These are phyloP conservation scores for Tragelaphus scriptus DNA, from an alignment of 2,113 vertebrate genomes.

Conservation along the genomic window DNA sequence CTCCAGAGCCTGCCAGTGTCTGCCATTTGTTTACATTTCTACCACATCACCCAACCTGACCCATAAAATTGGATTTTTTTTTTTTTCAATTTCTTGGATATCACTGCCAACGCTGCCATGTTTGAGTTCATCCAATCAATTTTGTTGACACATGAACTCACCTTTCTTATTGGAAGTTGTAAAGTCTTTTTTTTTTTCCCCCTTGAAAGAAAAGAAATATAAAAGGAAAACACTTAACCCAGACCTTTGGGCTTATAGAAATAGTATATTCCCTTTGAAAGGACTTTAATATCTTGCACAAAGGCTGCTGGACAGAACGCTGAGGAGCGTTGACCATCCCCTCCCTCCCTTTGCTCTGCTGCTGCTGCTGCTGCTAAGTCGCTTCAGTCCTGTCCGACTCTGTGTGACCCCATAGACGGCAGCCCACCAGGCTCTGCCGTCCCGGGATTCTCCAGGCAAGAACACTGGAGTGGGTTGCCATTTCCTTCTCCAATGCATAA, in stretches of 20 bases:
- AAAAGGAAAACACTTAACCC: slow-evolving; percentile 36
- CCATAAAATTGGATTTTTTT: slow-evolving; percentile 38
- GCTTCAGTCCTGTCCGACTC: too few species aligned
- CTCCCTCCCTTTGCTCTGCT: not conserved
- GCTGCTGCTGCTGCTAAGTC: too few species aligned
- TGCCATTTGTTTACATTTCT: slow-evolving; percentile 31
- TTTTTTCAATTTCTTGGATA: slow-evolving; percentile 10
- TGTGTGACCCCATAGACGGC: too few species aligned
- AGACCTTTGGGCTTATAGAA: not conserved
- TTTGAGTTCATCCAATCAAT: slow-evolving; percentile 32
- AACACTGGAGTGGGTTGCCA: too few species aligned
- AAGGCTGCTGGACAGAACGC: not conserved
- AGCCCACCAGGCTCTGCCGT: too few species aligned
- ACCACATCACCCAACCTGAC: not conserved
- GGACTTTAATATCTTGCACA: not conserved
- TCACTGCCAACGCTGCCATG: not conserved
- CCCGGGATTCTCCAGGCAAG: too few species aligned
- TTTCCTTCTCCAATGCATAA: too few species aligned
- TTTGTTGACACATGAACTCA: slow-evolving; percentile 36
- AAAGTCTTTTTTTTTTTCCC: not conserved
- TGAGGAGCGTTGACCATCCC: not conserved
- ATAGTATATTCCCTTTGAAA: not conserved
- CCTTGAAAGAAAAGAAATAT: slow-evolving; percentile 36
- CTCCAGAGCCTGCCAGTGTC: not conserved
- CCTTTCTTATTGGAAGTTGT: slow-evolving; percentile 38